Conservation (phyloP, 2,113 vertebrate genomes). For the Cynoglossus semilaevis region DNA sequence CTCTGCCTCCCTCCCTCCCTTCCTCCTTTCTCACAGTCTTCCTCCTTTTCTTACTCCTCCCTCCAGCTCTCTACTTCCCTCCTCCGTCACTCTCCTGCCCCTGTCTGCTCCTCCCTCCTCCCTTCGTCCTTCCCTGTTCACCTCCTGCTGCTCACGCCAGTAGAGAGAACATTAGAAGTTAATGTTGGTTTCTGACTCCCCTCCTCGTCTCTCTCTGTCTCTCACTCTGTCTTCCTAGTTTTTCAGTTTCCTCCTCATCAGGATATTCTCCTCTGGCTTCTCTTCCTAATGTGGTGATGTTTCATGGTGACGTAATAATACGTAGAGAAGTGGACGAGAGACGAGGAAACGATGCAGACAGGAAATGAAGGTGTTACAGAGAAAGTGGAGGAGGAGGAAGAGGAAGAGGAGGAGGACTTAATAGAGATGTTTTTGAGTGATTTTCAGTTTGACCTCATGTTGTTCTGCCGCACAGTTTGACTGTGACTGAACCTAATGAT, state of each 20-base stretch:
- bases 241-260: slow-evolving; percentile 26
- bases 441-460: too few species aligned
- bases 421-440: too few species aligned
- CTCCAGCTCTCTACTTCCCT: slow-evolving; percentile 17
- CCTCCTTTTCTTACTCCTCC: slow-evolving; percentile 16
- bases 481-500: too few species aligned
- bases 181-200: slow-evolving; percentile 73
- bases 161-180: slow-evolving; percentile 72
- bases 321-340: neutral
- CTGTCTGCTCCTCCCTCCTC: slow-evolving; percentile 25
- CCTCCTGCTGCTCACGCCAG: slow-evolving; percentile 22
- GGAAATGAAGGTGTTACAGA: neutral
- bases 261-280: slow-evolving; percentile 2
- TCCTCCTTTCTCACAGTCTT: slow-evolving; percentile 32
- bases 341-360: neutral
- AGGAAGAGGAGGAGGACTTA: neutral
- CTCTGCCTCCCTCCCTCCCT: slow-evolving; percentile 30
- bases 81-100: slow-evolving; percentile 16
- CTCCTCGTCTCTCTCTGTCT: slow-evolving; percentile 6
- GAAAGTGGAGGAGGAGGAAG: neutral
- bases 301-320: slow-evolving; percentile 23
- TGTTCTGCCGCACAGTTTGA: too few species aligned
- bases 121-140: slow-evolving; percentile 18
- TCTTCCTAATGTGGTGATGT: slow-evolving; percentile 18
- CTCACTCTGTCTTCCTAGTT: slow-evolving; percentile 23